Percentiles rank a stretch among this genome's conserved stretches.
Conservation (phyloP, 2,113 vertebrate species). For the Podarcis raffonei region DNA sequence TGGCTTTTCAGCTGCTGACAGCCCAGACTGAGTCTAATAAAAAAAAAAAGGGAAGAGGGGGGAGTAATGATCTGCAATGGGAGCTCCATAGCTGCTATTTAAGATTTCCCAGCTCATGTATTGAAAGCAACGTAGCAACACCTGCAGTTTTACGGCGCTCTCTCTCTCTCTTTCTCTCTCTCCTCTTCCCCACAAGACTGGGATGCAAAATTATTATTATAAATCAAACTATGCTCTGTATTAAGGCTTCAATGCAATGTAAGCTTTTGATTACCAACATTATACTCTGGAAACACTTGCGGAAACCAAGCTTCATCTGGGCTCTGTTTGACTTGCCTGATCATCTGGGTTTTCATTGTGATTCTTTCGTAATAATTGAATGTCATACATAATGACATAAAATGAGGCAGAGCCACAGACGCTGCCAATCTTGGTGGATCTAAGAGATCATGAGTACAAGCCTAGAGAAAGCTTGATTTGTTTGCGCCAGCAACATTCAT, state of each 20-base stretch:
- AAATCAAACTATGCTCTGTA: slow-evolving; percentile 74
- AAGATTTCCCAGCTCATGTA: slow-evolving; percentile 67
- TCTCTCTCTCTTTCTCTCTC: too few species aligned
- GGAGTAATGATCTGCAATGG: slow-evolving; percentile 75
- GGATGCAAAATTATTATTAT: slow-evolving; percentile 78
- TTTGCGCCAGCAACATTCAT: slow-evolving; percentile 80
- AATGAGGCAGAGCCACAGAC: slow-evolving; percentile 77
- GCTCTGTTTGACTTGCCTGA: slow-evolving; percentile 81
- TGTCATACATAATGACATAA: slow-evolving; percentile 81
- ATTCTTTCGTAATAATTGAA: slow-evolving; percentile 80
- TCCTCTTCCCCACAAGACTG: slow-evolving; percentile 53
- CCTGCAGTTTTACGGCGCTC: slow-evolving; percentile 67
- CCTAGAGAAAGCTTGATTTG: slow-evolving; percentile 72
- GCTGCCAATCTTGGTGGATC: slow-evolving; percentile 80
- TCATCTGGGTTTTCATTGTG: slow-evolving; percentile 81
- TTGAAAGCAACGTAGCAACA: slow-evolving; percentile 77
- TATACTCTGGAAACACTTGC: slow-evolving; percentile 73
- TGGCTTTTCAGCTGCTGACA: slow-evolving; percentile 81
- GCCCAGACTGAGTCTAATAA: slow-evolving; percentile 48
- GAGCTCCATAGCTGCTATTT: slow-evolving; percentile 72
- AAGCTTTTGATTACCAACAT: slow-evolving; percentile 79
- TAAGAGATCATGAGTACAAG: slow-evolving; percentile 64
- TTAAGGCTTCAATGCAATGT: slow-evolving; percentile 72
- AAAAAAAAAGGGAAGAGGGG: slow-evolving; percentile 51
- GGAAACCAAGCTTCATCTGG: slow-evolving; percentile 78